Base-by-base conservation (phyloP, 2,797 vertebrate genomes). In the Florisuga fusca region DNA sequence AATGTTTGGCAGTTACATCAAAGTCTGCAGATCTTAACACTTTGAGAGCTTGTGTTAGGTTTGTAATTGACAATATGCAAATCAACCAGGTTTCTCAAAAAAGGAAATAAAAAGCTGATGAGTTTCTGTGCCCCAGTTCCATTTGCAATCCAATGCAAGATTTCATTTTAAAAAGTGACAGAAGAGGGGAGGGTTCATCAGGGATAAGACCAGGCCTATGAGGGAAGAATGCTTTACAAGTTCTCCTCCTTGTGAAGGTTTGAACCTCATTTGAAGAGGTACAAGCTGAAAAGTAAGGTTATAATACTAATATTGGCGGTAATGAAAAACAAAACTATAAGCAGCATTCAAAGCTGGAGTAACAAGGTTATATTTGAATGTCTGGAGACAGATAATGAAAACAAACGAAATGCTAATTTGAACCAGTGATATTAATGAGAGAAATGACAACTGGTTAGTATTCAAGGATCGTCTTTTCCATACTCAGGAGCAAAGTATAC, bases 221-320 rank as follows among this genome's bases (percentile, higher is more conserved):
- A 69, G 15, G 27, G 20, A 69, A 53, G 9, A 76, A 87, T 0
- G 2, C 17, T 21, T 5, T 61, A n/a, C 19, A 71, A 84, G 72
- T 58, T 0, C 12, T n/a, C 46, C 5, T 62, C 17, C 77, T 41
- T 13, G 4, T 1, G 0, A 63, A 69, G 15, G 10, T 57, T 6
- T 69, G 7, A 74, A 12, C 20, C 11, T 82, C 1, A 2, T 66
- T 69, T 83, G 68, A 83, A 64, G 33, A 27, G 1, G 3, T n/a
- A 38, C 5, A 45, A 3, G 1, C 16, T 58, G 38, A 36, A 12
- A 83, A 89, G 25, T 50, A 34, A 83, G 14, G n/a, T 83, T 51
- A 55, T 82, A 90, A 46, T 19, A 69, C 10, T 63, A 12, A 58
- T 26, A 19, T 69, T 71, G 5, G 15, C 55, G 15, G 23, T 53